These are phyloP conservation scores for Neosalanx taihuensis DNA, from an alignment of 2,797 vertebrate genomes.

Conservation along the genomic window DNA sequence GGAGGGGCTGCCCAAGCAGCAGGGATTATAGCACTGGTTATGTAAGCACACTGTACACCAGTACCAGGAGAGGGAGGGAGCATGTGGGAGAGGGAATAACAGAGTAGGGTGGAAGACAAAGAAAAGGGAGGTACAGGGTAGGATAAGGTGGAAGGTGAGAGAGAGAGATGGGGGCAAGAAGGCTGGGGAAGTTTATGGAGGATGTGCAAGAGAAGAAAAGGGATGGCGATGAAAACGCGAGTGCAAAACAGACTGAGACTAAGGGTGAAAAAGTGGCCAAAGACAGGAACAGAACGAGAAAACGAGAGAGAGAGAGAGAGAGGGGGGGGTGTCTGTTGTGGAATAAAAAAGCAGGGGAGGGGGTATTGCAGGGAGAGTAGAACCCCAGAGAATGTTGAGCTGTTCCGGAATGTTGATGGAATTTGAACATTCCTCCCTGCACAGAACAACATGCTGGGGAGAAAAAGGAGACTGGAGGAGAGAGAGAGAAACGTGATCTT, in stretches of 20 bases:
- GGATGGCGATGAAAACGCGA: neutral
- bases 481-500: neutral
- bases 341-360: conserved; percentile 19
- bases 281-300: neutral
- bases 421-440: conserved; percentile 50
- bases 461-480: conserved; percentile 15
- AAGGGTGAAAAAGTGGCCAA: neutral
- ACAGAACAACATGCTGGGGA: conserved; percentile 23
- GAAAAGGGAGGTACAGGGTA: conserved; percentile 23
- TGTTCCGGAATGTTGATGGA: conserved; percentile 65
- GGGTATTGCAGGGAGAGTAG: conserved; percentile 45
- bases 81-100: conserved; percentile 16
- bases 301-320: neutral
- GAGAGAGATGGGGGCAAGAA: conserved; percentile 17
- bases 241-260: neutral
- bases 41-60: conserved; percentile 69
- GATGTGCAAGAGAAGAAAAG: neutral
- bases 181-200: neutral
- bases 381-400: conserved; percentile 68
- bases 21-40: conserved; percentile 72
- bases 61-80: conserved; percentile 33
- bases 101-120: too few relatives aligned
- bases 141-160: conserved; percentile 25
- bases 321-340: neutral
- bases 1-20: conserved; percentile 40